Evolutionary conservation across 2,888 invertebrate genomes (phyloP), one percentile per base, ranked within the genome.

Genomic region (Psylliodes chrysocephalus): DNA sequence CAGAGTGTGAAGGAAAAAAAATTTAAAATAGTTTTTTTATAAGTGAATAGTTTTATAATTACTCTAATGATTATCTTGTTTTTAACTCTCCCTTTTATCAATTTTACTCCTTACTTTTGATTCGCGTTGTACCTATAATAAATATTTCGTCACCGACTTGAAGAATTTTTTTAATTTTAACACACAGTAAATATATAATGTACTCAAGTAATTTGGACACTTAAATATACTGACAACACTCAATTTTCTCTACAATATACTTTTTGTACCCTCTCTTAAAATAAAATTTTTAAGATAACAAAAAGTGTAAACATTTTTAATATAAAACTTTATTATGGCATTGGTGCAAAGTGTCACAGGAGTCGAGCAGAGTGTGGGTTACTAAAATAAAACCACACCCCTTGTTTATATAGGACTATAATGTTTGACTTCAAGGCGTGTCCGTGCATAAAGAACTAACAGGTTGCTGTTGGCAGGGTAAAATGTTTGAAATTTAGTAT

Each of bases 341-440:
- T 42, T 18, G 44, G 44, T 44, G 55, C 44, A 33, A 55, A 44
- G 44, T 55, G 55, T 55, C 55, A 55, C 14, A 30, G 22, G 30
- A 19, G 7, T 42, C 54, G 22, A n/a, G 2, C 22, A 6, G 44
- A 33, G 10, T 33, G 55, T 30, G 55, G 19, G 44, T 30, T 44
- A 30, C 28, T 54, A 33, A 59, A 40, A 53, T 47, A 54, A 30
- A 46, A 63, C 59, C 63, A 63, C 63, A 63, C 63, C 63, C 63
- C 52, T 52, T 63, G 40, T 63, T 63, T 53, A 46, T 57, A 52
- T 44, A 57, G 51, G 57, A 40, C 63, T 28, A 33, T 55, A 18
- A 28, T 63, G 54, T 59, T 57, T 63, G 53, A 47, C 44, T 59
- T 59, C 2, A 63, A 49, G 63, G 63, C 63, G 63, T 63, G 63